Evolutionary conservation across 2,113 vertebrate species (phyloP), one percentile per base, ranked within the genome.

Genomic region (Romanogobio albipinnatus): DNA sequence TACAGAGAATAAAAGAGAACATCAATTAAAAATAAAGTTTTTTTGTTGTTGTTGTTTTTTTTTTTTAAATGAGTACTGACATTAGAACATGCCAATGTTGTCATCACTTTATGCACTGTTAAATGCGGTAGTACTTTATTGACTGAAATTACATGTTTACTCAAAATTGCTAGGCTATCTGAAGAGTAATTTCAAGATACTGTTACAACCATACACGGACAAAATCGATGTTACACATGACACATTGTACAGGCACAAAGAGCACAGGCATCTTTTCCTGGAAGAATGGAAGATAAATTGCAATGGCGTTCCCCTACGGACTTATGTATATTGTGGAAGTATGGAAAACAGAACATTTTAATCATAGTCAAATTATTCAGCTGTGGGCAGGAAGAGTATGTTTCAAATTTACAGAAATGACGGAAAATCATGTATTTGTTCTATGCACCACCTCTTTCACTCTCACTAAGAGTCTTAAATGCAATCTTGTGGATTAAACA

Each of bases 321-420:
- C 59, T 71, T 53, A 71, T 51, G 49, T 10, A 22, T 49, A 24
- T 62, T 61, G 39, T 51, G 36, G 51, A 87, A 56, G 43, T 10
- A 53, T 47, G 49, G 76, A 79, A 68, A 81, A 81, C 56, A 36
- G 29, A 61, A 39, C 58, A 76, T 76, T 75, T 82, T 79, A 24
- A 79, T 88, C 58, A 79, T 17, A 47, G 80, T 74, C 68, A 84
- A 22, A 84, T 77, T 39, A 68, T 56, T 43, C 74, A 76, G 29
- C 47, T 29, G 58, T 81, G 15, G 47, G 7, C n/a, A 61, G 76
- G 56, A 78, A 78, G 33, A 58, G 36, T 58, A 39, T 78, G 56
- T 62, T 62, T 62, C n/a, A 47, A 26, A 62, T 47, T 47, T 62
- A 62, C 36, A 29, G 58, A 47, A 62, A 79, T 78, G 36, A 78